phyloP scores from a whole-genome alignment of 2,888 invertebrate genomes.

The Notocelia uddmanniana region DNA sequence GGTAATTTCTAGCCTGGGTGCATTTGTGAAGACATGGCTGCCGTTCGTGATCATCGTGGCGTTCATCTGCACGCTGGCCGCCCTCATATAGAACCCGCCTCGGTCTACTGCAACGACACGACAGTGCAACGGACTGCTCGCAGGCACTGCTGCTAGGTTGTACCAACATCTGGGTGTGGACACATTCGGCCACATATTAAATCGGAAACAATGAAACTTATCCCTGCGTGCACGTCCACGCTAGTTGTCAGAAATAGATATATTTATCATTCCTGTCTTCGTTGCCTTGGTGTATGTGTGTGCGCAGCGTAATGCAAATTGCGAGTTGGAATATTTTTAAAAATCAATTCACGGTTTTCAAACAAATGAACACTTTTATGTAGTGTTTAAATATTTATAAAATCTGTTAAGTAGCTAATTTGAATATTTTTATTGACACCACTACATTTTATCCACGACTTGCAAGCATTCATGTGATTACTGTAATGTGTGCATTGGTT shows the following conservation, averaged over 20 bases:
- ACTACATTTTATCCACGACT: background rate
- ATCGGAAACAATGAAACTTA: no score
- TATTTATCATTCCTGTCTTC: background rate
- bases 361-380: no score
- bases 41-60: constrained; percentile 88
- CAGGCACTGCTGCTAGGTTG: no score
- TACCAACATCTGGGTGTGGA: no score
- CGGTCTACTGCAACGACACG: no score
- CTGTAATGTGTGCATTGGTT: background rate
- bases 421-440: background rate
- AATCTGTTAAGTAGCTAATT: background rate
- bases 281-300: background rate
- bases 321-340: background rate
- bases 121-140: no score
- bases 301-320: background rate
- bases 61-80: constrained; percentile 69
- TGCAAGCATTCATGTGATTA: no score
- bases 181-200: no score
- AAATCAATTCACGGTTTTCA: background rate
- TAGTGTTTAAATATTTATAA: background rate
- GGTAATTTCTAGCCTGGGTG: constrained; percentile 83
- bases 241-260: background rate
- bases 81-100: constrained; percentile 60
- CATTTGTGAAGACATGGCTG: constrained; percentile 93
- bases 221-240: background rate